Conservation (phyloP, 2,888 invertebrate genomes). For the Timandra comae region DNA sequence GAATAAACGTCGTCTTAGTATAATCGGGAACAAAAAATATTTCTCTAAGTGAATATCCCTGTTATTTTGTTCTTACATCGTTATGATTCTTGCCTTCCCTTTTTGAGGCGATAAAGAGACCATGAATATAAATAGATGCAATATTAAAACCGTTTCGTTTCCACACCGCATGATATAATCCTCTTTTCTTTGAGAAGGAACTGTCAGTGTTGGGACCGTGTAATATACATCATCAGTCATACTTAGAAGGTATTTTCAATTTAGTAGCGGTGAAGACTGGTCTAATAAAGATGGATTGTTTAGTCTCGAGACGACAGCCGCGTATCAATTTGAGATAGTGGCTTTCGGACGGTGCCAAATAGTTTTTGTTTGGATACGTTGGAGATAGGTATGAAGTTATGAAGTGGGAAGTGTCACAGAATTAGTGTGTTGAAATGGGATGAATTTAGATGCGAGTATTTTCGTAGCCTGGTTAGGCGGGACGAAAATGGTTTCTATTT, state of each 20-base stretch:
- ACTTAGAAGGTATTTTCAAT: conserved; percentile 74
- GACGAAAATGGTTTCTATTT: too few relatives aligned
- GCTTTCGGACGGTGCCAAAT: conserved; percentile 18
- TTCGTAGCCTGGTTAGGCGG: too few relatives aligned
- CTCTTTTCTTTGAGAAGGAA: conserved; percentile 61
- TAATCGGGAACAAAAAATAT: conserved; percentile 42
- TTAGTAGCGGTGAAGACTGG: conserved; percentile 55
- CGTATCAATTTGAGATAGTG: conserved; percentile 41
- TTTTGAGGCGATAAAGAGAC: conserved; percentile 47
- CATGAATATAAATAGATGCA: conserved; percentile 71
- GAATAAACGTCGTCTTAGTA: conserved; percentile 14
- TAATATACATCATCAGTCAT: conserved; percentile 73
- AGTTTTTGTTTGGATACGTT: too few relatives aligned
- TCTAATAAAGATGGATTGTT: conserved; percentile 69
- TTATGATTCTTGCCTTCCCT: conserved; percentile 54
- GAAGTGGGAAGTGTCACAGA: neutral
- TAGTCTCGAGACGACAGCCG: conserved; percentile 36
- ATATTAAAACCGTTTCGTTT: conserved; percentile 65
- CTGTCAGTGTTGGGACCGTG: conserved; percentile 62
- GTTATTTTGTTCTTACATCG: conserved; percentile 51
- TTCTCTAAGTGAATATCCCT: conserved; percentile 62
- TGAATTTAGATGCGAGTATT: neutral
- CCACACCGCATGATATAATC: conserved; percentile 60
- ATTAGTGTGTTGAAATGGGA: neutral
- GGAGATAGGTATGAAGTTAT: too few relatives aligned